phyloP scores from a whole-genome alignment of 2,797 vertebrate genomes.

The Anolis apletophallus region DNA sequence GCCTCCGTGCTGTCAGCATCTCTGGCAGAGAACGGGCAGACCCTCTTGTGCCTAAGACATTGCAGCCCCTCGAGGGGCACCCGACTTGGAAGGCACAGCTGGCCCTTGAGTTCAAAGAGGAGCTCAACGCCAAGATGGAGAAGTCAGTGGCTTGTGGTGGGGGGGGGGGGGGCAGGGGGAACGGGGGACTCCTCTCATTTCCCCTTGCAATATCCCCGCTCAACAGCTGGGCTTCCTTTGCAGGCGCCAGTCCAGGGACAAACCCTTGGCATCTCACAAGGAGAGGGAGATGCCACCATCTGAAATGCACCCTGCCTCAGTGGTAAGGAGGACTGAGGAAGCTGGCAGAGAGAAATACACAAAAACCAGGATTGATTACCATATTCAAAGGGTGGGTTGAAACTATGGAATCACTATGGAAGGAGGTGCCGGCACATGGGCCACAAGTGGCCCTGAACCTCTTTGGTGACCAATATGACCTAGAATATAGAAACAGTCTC shows the following conservation, averaged over 20 bases:
- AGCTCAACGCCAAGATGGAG: conserved; percentile 77
- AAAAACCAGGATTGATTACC: not conserved
- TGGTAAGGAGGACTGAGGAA: conserved; percentile 60
- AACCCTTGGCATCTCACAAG: conserved; percentile 51
- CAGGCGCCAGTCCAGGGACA: conserved; percentile 72
- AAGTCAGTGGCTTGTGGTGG: conserved; percentile 67
- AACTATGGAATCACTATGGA: not conserved
- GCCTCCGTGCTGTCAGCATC: conserved; percentile 79
- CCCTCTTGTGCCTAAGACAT: no score
- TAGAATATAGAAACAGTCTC: no score
- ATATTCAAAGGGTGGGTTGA: not conserved
- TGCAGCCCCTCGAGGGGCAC: conserved; percentile 73
- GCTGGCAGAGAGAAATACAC: no score
- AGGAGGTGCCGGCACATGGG: not conserved
- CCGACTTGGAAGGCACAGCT: conserved; percentile 80
- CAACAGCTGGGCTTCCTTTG: conserved; percentile 12
- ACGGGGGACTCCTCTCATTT: not conserved
- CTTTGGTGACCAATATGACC: no score
- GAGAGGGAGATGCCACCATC: conserved; percentile 60
- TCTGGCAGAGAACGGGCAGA: not conserved
- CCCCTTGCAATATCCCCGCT: not conserved
- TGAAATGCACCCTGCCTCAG: conserved; percentile 52
- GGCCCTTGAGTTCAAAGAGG: conserved; percentile 77
- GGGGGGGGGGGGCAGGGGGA: no score
- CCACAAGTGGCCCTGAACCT: no score